Conservation (phyloP, 2,113 vertebrate species). For the Lonchura striata region DNA sequence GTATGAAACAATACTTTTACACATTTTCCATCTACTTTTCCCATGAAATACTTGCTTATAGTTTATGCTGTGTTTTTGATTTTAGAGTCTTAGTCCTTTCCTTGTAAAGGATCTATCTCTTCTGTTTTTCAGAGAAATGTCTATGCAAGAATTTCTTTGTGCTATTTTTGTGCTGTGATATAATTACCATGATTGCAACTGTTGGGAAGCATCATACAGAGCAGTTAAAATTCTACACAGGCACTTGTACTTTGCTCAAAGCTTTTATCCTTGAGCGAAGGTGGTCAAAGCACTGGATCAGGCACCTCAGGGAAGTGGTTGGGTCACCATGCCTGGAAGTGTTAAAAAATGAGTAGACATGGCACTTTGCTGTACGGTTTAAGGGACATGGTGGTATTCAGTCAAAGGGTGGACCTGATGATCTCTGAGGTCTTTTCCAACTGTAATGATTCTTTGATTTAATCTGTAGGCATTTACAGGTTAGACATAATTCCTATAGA, state of each 20-base stretch:
- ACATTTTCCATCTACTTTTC: background rate
- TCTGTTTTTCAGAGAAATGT: background rate
- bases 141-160: background rate
- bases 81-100: background rate
- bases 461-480: background rate
- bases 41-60: background rate
- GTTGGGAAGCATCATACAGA: background rate
- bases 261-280: background rate
- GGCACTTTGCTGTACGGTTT: background rate
- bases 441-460: background rate
- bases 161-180: background rate
- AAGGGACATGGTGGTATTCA: background rate
- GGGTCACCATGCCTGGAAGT: background rate
- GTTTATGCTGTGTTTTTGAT: background rate
- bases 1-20: background rate
- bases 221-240: background rate
- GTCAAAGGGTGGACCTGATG: background rate
- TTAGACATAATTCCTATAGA: background rate
- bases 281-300: background rate
- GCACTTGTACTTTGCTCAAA: background rate
- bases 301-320: background rate
- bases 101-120: background rate
- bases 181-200: background rate
- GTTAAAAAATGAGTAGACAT: background rate
- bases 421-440: background rate